Evolutionary conservation across 2,888 invertebrate genomes (phyloP).

Genomic region (Hedychridium roseum): DNA sequence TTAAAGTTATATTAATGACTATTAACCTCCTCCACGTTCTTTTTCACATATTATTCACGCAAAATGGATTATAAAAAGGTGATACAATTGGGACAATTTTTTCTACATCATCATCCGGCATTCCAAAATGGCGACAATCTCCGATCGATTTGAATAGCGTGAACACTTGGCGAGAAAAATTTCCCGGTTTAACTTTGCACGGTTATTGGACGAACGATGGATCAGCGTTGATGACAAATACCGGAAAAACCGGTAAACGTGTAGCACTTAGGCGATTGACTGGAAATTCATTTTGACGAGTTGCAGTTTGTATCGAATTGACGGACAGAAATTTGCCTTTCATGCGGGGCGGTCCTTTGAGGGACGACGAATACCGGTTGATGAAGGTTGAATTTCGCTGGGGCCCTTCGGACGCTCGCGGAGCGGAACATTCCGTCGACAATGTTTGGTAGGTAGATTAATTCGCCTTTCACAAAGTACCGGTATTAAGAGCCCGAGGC

Average conservation of each 20-base stretch:
- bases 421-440: constrained; percentile 51
- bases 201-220: constrained; percentile 41
- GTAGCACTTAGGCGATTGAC: background rate
- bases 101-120: constrained; percentile 44
- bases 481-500: constrained; percentile 1
- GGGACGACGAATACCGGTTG: constrained; percentile 45
- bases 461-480: background rate
- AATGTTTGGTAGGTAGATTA: constrained; percentile 39
- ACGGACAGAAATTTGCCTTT: constrained; percentile 37
- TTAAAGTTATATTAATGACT: too few species aligned
- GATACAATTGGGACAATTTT: constrained; percentile 1
- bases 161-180: constrained; percentile 34
- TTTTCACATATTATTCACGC: too few species aligned
- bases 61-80: constrained; percentile 9
- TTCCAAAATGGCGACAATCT: constrained; percentile 54
- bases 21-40: too few species aligned
- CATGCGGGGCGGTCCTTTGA: constrained; percentile 46
- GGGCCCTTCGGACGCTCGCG: constrained; percentile 44
- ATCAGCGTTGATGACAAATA: constrained; percentile 42
- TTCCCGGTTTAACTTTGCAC: constrained; percentile 35
- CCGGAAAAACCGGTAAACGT: constrained; percentile 44
- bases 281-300: constrained; percentile 9
- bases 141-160: constrained; percentile 41
- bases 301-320: constrained; percentile 41
- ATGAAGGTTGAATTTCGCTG: constrained; percentile 48